Percentiles rank a stretch among this genome's conserved stretches.
These are phyloP conservation scores for Psilopogon haemacephalus DNA, from an alignment of 2,113 vertebrate species.

Conservation along the genomic window DNA sequence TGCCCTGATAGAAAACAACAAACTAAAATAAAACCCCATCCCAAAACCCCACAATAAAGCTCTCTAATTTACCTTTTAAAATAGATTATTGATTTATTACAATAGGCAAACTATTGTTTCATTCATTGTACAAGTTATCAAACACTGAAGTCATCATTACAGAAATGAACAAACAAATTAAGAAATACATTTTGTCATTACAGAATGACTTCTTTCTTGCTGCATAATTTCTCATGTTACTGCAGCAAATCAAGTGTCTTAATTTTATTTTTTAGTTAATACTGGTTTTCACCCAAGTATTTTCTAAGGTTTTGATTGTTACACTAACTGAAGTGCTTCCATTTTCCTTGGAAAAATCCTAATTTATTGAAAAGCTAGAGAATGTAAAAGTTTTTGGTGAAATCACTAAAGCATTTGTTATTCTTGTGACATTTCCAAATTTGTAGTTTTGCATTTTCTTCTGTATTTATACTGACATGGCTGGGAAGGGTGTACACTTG, in stretches of 20 bases:
- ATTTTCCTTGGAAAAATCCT: not conserved
- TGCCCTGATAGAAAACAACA: not conserved
- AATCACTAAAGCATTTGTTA: not conserved
- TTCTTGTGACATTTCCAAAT: not conserved
- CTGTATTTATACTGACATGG: not conserved
- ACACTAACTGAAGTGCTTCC: not conserved
- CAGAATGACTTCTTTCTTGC: not conserved
- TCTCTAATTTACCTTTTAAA: not conserved
- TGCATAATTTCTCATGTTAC: not conserved
- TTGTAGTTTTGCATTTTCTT: not conserved
- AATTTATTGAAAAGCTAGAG: not conserved
- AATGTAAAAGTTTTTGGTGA: not conserved
- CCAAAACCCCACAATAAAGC: no score
- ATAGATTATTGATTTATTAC: not conserved
- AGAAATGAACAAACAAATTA: not conserved
- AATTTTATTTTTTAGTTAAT: not conserved
- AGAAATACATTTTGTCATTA: not conserved
- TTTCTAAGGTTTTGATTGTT: not conserved
- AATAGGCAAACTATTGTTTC: not conserved
- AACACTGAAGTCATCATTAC: not conserved
- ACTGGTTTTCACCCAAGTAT: not conserved
- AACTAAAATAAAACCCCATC: no score
- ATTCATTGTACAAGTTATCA: not conserved
- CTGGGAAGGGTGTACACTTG: accelerated
- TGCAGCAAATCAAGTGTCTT: no score